A percentile compares a stretch with the other conserved stretches of the same genome.
These are phyloP conservation scores for Dipus sagitta DNA, from an alignment of 2,797 vertebrate genomes.

Conservation along the genomic window DNA sequence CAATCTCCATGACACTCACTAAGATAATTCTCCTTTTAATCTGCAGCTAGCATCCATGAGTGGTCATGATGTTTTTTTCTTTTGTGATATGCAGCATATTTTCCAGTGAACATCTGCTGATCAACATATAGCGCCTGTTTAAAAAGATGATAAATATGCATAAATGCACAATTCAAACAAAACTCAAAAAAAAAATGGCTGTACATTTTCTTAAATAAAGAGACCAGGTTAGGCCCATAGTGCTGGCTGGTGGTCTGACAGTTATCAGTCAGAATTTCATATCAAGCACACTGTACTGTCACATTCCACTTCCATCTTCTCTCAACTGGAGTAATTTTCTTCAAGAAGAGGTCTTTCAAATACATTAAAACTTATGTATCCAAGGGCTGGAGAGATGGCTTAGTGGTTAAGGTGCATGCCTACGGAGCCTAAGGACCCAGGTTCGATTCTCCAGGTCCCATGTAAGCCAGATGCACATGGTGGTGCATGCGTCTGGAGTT, in stretches of 20 bases:
- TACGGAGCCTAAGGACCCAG: too few species aligned
- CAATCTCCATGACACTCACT: background rate
- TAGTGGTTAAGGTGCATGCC: too few species aligned
- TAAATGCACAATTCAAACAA: background rate
- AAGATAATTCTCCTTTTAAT: background rate
- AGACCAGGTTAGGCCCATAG: too few species aligned
- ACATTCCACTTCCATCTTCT: background rate
- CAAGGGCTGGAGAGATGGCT: background rate
- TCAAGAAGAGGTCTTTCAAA: constrained; percentile 15
- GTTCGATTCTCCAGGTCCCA: too few species aligned
- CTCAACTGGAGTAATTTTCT: background rate
- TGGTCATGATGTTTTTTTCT: constrained; percentile 40
- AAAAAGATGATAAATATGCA: background rate
- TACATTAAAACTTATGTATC: background rate
- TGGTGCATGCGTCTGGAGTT: too few species aligned
- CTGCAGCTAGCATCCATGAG: background rate
- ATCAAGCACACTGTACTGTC: background rate
- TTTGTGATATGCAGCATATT: constrained; percentile 66
- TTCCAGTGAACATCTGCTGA: constrained; percentile 62
- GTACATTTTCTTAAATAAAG: background rate
- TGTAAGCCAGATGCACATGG: too few species aligned
- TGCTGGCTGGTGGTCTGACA: background rate
- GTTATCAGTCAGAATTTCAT: background rate
- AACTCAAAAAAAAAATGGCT: background rate
- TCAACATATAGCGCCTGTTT: background rate